Base-by-base conservation (phyloP, 1,140 invertebrate species). In the Diabrotica virgifera region DNA sequence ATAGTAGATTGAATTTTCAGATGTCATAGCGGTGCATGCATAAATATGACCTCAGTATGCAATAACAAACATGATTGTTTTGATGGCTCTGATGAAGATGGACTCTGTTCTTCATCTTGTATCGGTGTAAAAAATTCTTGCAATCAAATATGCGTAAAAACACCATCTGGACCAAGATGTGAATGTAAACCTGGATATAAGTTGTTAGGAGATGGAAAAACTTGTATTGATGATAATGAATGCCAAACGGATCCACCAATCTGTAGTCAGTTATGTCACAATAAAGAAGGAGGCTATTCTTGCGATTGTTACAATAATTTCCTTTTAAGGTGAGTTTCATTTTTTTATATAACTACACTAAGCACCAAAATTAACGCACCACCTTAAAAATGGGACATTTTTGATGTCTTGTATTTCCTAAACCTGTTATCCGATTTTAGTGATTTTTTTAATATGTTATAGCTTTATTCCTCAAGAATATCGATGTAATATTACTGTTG, bases 301-400 rank as follows among this genome's bases (percentile, higher is more conserved):
- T 98, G 96, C 76, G 85, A 85, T 12, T 96, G 96, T 78, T 82
- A 83, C 11, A 79, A 86, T 2, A 93, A 90, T 2, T 97, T 91
- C 75, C 80, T 85, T 0, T 80, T 94, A 13, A 80, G 83, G 82
- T 81, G 59, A 54, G 63, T 52, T n/a, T 50, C 24, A 5, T 0
- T 46, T 24, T 24, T n/a, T n/a, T n/a, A n/a, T n/a, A n/a, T n/a
- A n/a, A n/a, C n/a, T n/a, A n/a, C n/a, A n/a, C n/a, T n/a, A n/a
- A n/a, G n/a, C n/a, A n/a, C n/a, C n/a, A n/a, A n/a, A n/a, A n/a
- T n/a, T n/a, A n/a, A n/a, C n/a, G n/a, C n/a, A n/a, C n/a, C n/a
- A n/a, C n/a, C n/a, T n/a, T n/a, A n/a, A n/a, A n/a, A n/a, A n/a
- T n/a, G n/a, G n/a, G n/a, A n/a, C n/a, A n/a, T n/a, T n/a, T n/a